phyloP scores from a whole-genome alignment of 2,797 vertebrate genomes.

The Sebastiscus albofasciatus region DNA sequence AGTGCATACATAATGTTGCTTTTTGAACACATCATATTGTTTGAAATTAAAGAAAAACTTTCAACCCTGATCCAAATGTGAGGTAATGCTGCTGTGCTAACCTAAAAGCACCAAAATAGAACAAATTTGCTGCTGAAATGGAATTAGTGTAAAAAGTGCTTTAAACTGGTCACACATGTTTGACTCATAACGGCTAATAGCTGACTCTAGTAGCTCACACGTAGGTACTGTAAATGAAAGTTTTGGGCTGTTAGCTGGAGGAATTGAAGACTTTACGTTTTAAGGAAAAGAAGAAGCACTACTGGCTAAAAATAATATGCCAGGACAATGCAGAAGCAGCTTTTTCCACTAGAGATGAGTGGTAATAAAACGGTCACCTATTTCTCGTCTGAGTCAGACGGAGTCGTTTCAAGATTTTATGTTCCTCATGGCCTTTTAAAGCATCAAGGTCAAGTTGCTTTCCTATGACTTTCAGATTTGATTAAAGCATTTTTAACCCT shows the following conservation, averaged over 20 bases:
- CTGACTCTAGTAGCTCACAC: background rate
- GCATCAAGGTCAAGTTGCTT: background rate
- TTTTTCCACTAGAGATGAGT: constrained; percentile 31
- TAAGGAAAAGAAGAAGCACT: constrained; percentile 47
- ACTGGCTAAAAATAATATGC: constrained; percentile 53
- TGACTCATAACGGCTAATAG: background rate
- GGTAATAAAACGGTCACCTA: background rate
- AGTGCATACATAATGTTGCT: background rate
- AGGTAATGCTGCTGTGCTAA: background rate
- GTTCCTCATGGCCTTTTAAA: background rate
- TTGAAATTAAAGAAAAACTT: background rate
- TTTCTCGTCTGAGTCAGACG: constrained; percentile 41
- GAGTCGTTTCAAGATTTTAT: background rate
- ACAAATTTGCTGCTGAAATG: background rate
- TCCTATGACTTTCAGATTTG: background rate
- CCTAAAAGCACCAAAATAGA: background rate
- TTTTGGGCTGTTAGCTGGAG: background rate
- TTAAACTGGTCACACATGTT: background rate
- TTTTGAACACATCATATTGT: background rate
- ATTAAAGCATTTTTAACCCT: background rate
- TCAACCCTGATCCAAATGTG: no score
- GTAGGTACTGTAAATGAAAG: background rate
- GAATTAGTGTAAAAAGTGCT: background rate
- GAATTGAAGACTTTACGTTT: constrained; percentile 8
- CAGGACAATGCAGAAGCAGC: constrained; percentile 45